These are phyloP conservation scores for Drosophila trapezifrons DNA, from an alignment of 1,140 invertebrate species.

Conservation along the genomic window DNA sequence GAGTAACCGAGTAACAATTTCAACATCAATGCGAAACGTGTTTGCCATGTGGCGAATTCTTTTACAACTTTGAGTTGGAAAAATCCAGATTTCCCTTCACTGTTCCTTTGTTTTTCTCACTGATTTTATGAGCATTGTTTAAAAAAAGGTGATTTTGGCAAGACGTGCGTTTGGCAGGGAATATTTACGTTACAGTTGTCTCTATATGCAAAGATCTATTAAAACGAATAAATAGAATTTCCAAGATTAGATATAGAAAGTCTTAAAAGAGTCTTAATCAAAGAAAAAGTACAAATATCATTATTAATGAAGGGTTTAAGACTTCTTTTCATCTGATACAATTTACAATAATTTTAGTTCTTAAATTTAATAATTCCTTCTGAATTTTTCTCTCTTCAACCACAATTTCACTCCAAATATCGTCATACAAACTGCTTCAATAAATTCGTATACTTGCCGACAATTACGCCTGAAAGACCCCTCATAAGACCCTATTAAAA, in stretches of 20 bases:
- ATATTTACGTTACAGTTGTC: neutral
- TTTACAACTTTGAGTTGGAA: conserved; percentile 1
- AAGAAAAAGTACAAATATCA: no score
- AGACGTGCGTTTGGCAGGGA: conserved; percentile 26
- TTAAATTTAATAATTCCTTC: no score
- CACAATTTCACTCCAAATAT: neutral
- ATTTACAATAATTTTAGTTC: no score
- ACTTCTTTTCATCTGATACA: no score
- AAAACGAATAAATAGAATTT: no score
- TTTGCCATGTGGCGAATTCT: conserved; percentile 51
- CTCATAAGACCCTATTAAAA: conserved; percentile 11
- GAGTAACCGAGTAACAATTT: conserved; percentile 49
- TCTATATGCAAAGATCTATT: neutral
- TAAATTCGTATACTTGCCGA: neutral
- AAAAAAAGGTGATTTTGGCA: conserved; percentile 38
- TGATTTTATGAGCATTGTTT: conserved; percentile 63
- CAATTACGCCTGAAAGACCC: conserved; percentile 2
- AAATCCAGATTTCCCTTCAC: conserved; percentile 8
- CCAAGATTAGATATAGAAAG: no score
- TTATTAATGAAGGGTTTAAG: no score
- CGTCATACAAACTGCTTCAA: neutral
- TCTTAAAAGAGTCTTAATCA: no score
- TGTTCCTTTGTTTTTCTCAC: conserved; percentile 6
- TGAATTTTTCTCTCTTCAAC: no score
- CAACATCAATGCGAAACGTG: conserved; percentile 65